These are phyloP conservation scores for Artemia sinica DNA, from an alignment of 2,888 invertebrate species.

Conservation along the genomic window DNA sequence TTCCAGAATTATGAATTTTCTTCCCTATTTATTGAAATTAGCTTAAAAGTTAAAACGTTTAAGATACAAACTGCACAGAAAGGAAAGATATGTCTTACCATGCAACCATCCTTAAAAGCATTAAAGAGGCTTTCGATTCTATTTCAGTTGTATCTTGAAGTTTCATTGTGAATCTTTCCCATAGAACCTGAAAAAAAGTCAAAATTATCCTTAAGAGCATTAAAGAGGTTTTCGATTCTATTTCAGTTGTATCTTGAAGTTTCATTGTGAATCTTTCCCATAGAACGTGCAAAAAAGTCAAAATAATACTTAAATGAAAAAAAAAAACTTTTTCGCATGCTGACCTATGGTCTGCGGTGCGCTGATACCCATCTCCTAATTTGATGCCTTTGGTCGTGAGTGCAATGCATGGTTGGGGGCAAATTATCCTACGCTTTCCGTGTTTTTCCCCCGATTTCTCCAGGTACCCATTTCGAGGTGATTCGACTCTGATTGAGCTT, in stretches of 20 bases:
- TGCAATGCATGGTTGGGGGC: too few relatives aligned
- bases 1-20: too few relatives aligned
- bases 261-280: constrained; percentile 69
- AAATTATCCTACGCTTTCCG: too few relatives aligned
- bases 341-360: too few relatives aligned
- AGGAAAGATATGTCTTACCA: constrained; percentile 30
- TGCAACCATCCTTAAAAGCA: constrained; percentile 59
- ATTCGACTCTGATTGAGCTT: too few relatives aligned
- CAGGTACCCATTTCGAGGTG: too few relatives aligned
- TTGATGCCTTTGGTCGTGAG: too few relatives aligned
- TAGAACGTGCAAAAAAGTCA: constrained; percentile 42
- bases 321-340: constrained; percentile 56
- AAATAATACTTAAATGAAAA: constrained; percentile 57
- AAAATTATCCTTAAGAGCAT: constrained; percentile 60
- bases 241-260: constrained; percentile 46
- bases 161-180: constrained; percentile 63
- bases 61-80: too few relatives aligned
- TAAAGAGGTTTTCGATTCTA: constrained; percentile 54
- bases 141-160: constrained; percentile 47
- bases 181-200: constrained; percentile 44
- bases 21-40: too few relatives aligned
- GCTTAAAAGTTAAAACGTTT: too few relatives aligned
- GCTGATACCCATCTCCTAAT: too few relatives aligned
- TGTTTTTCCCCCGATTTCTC: too few relatives aligned
- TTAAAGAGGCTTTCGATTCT: constrained; percentile 54